Base-by-base conservation (phyloP, 2,888 invertebrate genomes). In the Andrena bicolor region DNA sequence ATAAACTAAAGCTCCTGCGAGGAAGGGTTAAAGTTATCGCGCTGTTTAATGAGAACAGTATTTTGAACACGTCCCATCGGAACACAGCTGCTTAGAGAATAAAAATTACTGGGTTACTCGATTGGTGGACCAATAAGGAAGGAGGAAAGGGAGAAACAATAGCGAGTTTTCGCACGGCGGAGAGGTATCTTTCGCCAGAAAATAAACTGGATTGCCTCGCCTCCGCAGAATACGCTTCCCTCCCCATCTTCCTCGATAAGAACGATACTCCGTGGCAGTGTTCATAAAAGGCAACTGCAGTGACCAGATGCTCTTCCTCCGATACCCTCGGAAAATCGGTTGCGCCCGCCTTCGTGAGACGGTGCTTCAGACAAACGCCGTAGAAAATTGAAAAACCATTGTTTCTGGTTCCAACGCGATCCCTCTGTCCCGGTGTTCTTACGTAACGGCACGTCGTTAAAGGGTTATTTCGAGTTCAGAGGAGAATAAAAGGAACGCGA, bases 341-440 rank as follows among this genome's bases (percentile, higher is more conserved):
- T 30, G 6, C 70, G n/a, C 23, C 8, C 48, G 30, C 60, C 56
- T 35, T 7, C 58, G 51, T 26, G 72, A 82, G 81, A 81, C 79
- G 68, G 65, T 63, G 26, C 68, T 65, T 23, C 66, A 20, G 51
- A 48, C 56, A 23, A 77, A 70, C 41, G 23, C 28, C 49, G 51
- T 61, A 68, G 77, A 70, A 81, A 85, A 86, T 86, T 82, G 84
- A 73, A 64, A 82, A 73, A 41, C 63, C 64, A 72, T 73, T 48
- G 68, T 64, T 76, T 41, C 41, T 68, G 41, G 71, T 76, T 65
- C 3, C 63, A 20, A 61, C 13, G 26, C 41, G 49, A 56, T 53
- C 28, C 13, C 6, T 23, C n/a, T 23, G 56, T n/a, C 26, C 23
- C 5, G 49, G 3, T n/a, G 26, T 49, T 48, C 66, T 64, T 30